These are phyloP conservation scores for Coelogynopora nodosa DNA, from an alignment of 2,888 invertebrate species.

Conservation along the genomic window DNA sequence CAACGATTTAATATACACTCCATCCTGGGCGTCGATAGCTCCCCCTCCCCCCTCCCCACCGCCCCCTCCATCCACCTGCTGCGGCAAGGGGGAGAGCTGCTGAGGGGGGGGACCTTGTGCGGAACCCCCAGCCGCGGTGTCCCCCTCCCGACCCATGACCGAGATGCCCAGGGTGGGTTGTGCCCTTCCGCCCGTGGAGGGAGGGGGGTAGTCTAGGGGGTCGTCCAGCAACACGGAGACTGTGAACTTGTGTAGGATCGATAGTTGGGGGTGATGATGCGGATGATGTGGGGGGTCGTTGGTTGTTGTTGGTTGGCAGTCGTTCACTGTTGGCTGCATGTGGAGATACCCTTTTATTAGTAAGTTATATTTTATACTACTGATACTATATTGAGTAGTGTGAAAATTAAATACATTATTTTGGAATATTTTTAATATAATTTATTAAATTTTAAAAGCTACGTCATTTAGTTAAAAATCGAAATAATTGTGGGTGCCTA, in stretches of 20 bases:
- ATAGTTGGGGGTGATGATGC: no score
- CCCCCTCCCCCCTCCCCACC: no score
- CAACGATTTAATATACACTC: constrained; percentile 23
- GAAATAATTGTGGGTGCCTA: no score
- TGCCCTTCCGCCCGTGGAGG: background rate
- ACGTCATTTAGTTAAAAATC: no score
- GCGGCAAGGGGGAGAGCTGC: background rate
- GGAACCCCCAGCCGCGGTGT: background rate
- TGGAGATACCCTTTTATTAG: background rate
- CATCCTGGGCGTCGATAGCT: background rate
- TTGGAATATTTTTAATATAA: background rate
- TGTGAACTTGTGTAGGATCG: background rate
- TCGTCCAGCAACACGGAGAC: background rate
- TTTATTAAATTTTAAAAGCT: background rate
- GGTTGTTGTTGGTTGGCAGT: background rate
- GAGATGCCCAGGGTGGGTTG: constrained; percentile 5
- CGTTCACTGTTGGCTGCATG: background rate
- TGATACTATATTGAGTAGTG: background rate
- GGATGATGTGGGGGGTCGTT: background rate
- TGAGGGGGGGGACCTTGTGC: background rate
- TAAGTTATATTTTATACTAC: background rate
- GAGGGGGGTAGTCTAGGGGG: background rate
- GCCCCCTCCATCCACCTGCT: no score
- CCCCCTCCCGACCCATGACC: background rate
- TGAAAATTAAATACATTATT: background rate